Evolutionary conservation across 2,113 vertebrate species (phyloP), one percentile per base, ranked within the genome.

Genomic region (Cranoglanis bouderius): DNA sequence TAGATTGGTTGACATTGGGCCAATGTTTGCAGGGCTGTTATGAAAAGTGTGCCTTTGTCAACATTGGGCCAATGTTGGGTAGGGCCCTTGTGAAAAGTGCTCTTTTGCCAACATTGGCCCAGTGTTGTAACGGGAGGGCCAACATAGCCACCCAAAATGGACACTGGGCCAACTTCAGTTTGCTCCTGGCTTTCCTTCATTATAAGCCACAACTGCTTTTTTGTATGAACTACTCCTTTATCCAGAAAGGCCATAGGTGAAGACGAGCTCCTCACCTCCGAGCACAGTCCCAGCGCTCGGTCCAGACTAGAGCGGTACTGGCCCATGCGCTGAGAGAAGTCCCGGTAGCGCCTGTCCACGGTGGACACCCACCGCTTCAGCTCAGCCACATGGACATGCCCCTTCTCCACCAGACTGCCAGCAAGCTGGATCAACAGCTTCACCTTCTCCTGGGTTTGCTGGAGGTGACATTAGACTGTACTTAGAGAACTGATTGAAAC

Each of bases 381-480:
- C 95, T 99, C 98, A 0, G 95, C 93, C 88, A 98, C 97, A 1
- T 99, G 98, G 88, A 97, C 96, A 88, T 99, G 98, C 85, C 98
- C 98, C 94, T 99, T 99, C 83, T 97, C 97, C 91, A 99, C 96
- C 95, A 99, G 98, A 94, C 98, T 99, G 91, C 98, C 98, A 0
- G 98, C 98, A 91, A 99, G 93, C 92, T 99, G 98, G 94, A 99
- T 98, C 89, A 99, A 96, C 87, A 99, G 96, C 92, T 99, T 98
- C 90, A 99, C 98, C 92, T 98, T 99, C 92, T 99, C 98, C 95
- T 99, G 98, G 0, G 97, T 99, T 96, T 99, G 97, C 98, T 99
- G 90, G 8, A 74, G 57, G 87, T 74, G 61, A 70, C 14, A 72
- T 78, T 57, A 38, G 32, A 77, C 13, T 49, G 12, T 6, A 6